A percentile compares a stretch with the other conserved stretches of the same genome.
These are phyloP conservation scores for Sarcophaga peregrina DNA, from an alignment of 1,140 invertebrate genomes.

Conservation along the genomic window DNA sequence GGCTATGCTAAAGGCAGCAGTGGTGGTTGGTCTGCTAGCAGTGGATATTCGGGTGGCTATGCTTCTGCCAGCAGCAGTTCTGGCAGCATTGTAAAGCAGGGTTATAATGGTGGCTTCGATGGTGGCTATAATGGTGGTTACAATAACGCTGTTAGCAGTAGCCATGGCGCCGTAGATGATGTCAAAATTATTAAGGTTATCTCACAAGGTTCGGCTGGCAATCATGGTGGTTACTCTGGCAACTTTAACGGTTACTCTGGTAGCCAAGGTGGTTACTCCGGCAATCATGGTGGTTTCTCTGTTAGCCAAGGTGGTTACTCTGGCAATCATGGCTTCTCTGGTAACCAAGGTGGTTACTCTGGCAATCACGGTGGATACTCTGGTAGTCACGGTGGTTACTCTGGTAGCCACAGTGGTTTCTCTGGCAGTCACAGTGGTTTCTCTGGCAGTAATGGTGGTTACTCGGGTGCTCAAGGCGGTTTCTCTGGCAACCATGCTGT, in stretches of 20 bases:
- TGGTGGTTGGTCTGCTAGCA: background rate
- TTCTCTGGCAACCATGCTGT: background rate
- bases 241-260: constrained; percentile 32
- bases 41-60: constrained; percentile 47
- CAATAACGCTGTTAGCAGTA: background rate
- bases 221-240: constrained; percentile 26
- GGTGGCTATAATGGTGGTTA: background rate
- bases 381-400: background rate
- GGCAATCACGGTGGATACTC: background rate
- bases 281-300: constrained; percentile 13
- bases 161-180: background rate
- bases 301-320: background rate
- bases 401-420: background rate
- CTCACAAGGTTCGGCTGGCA: background rate
- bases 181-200: background rate
- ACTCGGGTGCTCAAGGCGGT: background rate
- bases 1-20: background rate
- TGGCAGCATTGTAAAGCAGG: background rate
- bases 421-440: background rate
- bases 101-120: background rate
- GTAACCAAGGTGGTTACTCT: background rate
- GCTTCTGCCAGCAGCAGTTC: background rate
- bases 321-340: background rate
- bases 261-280: constrained; percentile 46
- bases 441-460: background rate